A percentile compares a stretch with the other conserved stretches of the same genome.
These are phyloP conservation scores for Gari tellinella DNA, from an alignment of 2,888 invertebrate genomes.

Conservation along the genomic window DNA sequence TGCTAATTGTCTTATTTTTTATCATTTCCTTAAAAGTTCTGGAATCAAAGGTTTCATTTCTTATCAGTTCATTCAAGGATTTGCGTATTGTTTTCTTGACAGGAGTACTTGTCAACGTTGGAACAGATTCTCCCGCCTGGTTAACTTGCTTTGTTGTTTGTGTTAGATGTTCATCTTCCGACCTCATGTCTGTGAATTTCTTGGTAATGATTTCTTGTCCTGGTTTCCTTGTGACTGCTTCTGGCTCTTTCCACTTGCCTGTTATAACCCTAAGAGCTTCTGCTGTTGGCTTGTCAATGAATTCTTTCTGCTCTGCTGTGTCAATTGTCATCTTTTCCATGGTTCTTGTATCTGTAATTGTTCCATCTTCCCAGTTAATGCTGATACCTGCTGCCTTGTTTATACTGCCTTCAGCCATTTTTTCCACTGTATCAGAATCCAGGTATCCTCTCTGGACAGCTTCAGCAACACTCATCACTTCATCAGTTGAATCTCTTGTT, in stretches of 20 bases:
- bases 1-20: constrained; percentile 85
- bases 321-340: constrained; percentile 92
- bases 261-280: constrained; percentile 62
- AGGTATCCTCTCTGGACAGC: constrained; percentile 87
- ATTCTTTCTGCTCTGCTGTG: constrained; percentile 87
- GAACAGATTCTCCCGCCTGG: neutral
- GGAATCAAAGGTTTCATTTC: constrained; percentile 44
- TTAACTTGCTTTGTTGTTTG: too few species aligned
- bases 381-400: constrained; percentile 67
- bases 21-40: constrained; percentile 85
- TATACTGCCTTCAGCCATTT: constrained; percentile 79
- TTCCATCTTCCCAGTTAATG: constrained; percentile 91
- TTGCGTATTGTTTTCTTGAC: constrained; percentile 6
- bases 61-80: constrained; percentile 43
- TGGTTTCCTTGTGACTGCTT: neutral
- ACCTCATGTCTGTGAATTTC: too few species aligned
- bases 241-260: constrained; percentile 29
- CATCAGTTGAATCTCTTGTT: constrained; percentile 88
- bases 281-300: constrained; percentile 74
- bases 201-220: too few species aligned
- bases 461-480: constrained; percentile 92
- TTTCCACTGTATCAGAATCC: constrained; percentile 89
- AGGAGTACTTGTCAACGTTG: constrained; percentile 15
- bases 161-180: too few species aligned
- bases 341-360: constrained; percentile 85